phyloP scores from a whole-genome alignment of 2,888 invertebrate genomes.

The Cosmorhoe ocellata region DNA sequence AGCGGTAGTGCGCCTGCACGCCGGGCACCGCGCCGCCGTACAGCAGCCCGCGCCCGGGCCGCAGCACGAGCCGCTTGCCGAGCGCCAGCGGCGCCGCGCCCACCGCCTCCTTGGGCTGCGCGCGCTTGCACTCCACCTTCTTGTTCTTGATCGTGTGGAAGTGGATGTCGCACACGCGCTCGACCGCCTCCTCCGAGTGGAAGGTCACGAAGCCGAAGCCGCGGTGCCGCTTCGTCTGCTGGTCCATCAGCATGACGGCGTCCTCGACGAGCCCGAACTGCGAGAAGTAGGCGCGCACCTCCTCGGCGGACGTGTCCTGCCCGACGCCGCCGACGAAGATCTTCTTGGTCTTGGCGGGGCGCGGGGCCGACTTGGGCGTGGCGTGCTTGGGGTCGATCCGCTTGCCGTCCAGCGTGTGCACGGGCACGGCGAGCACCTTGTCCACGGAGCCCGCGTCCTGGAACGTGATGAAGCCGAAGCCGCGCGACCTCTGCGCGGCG shows the following conservation, averaged over 20 bases:
- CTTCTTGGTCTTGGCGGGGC: constrained; percentile 94
- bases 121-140: constrained; percentile 94
- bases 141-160: constrained; percentile 96
- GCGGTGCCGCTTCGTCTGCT: constrained; percentile 94
- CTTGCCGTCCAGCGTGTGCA: constrained; percentile 95
- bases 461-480: constrained; percentile 97
- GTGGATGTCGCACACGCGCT: constrained; percentile 96
- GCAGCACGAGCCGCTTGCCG: constrained; percentile 88
- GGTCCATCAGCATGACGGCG: constrained; percentile 96
- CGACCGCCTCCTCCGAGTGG: constrained; percentile 95
- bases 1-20: constrained; percentile 69
- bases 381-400: constrained; percentile 97
- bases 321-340: constrained; percentile 96
- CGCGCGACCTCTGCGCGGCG: constrained; percentile 93
- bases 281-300: constrained; percentile 94
- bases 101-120: constrained; percentile 95
- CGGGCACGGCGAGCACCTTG: constrained; percentile 94
- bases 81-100: constrained; percentile 85
- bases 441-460: constrained; percentile 95
- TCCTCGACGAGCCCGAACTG: constrained; percentile 96
- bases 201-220: constrained; percentile 96
- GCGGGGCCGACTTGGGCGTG: constrained; percentile 94
- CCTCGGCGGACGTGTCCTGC: constrained; percentile 95
- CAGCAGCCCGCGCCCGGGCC: constrained; percentile 85
- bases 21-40: constrained; percentile 68